Conservation (phyloP, 1,140 invertebrate species). For the Phymorhynchus buccinoides region DNA sequence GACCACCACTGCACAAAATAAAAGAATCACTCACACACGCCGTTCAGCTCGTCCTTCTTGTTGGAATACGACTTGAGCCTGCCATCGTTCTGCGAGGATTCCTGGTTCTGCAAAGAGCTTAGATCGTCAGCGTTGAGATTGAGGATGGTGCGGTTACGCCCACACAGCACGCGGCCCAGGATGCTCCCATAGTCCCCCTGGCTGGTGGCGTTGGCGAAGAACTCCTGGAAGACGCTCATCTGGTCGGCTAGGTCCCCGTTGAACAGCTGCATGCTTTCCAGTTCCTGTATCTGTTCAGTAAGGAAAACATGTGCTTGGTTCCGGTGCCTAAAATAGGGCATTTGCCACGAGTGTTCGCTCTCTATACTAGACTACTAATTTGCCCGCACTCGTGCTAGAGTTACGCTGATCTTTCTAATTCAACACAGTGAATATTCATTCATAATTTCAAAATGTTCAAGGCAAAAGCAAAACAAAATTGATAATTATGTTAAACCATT, state of each 20-base stretch:
- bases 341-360: too few species aligned
- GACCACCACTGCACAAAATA: background rate
- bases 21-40: conserved; percentile 42
- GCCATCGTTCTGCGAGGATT: background rate
- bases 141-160: conserved; percentile 3
- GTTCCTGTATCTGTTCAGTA: conserved; percentile 22
- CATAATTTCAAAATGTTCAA: too few species aligned
- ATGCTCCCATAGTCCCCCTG: conserved; percentile 6
- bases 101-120: background rate
- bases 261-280: conserved; percentile 38
- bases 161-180: conserved; percentile 31
- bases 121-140: background rate
- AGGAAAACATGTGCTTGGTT: too few species aligned
- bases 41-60: conserved; percentile 28
- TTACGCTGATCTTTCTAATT: too few species aligned
- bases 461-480: too few species aligned
- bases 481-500: too few species aligned
- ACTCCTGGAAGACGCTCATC: background rate
- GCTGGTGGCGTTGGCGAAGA: background rate
- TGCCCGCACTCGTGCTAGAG: too few species aligned
- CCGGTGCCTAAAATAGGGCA: too few species aligned
- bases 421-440: too few species aligned
- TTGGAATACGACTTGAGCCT: background rate
- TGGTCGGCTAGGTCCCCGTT: conserved; percentile 5
- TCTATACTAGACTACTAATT: too few species aligned